Base-by-base conservation (phyloP, 1,140 invertebrate genomes). In the Orius insidiosus region DNA sequence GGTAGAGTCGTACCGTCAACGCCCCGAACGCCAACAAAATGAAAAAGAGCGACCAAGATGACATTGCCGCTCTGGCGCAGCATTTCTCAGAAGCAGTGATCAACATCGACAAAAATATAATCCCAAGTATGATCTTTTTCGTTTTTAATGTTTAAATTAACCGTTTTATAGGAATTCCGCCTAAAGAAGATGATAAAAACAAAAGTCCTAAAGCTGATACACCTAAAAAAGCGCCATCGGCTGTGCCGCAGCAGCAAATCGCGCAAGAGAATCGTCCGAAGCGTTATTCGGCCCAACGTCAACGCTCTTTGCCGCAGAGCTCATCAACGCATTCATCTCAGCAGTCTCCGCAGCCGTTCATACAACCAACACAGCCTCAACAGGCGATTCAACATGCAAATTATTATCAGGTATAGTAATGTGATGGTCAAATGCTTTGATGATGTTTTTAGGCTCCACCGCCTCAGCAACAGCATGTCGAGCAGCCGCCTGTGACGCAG, bases 231-330 rank as follows among this genome's bases (percentile, higher is more conserved):
- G 13, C n/a, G n/a, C n/a, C n/a, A n/a, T n/a, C n/a, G n/a, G n/a
- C n/a, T n/a, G n/a, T 55, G 43, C 59, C 53, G 46, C 52, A 52
- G 16, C 57, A 59, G 18, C 59, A 59, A 7, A 24, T 24, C 10
- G 56, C 56, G 7, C 56, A 54, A 37, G 59, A 63, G 46, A 68
- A 65, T 52, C 63, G 72, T 58, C 71, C 78, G n/a, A 84, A 83
- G 57, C 66, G 79, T 5, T 84, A 84, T 58, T 84, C 80, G 1
- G 77, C 77, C 44, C 67, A 81, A 53, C 63, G 80, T 48, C 78
- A 80, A 57, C 66, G 78, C 24, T 69, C 70, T 24, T 36, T 67
- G 63, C 45, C 68, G 62, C 61, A 64, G 62, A n/a, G 18, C n/a
- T n/a, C n/a, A n/a, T n/a, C n/a, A n/a, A n/a, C n/a, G n/a, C n/a